phyloP scores from a whole-genome alignment of 1,140 invertebrate genomes.

The Druon quercuslanigerum region DNA sequence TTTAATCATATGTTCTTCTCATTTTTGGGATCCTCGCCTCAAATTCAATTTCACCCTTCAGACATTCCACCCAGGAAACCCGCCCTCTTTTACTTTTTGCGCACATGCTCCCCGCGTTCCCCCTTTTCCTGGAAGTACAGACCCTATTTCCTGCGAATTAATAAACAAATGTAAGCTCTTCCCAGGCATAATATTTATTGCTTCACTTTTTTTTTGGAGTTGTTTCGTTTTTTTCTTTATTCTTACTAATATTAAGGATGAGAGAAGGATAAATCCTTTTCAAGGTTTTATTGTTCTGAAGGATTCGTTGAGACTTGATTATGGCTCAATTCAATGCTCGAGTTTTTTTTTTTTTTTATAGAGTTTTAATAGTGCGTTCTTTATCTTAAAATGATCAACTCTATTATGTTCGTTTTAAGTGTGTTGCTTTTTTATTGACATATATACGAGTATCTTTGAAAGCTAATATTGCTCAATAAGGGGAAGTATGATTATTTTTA shows the following conservation, averaged over 20 bases:
- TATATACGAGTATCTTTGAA: too few relatives aligned
- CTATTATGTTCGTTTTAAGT: too few relatives aligned
- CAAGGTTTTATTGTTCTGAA: too few relatives aligned
- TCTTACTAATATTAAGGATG: neutral
- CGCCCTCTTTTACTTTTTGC: conserved; percentile 18
- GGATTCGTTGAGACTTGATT: neutral
- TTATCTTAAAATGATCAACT: too few relatives aligned
- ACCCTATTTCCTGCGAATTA: conserved; percentile 17
- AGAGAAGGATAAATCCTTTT: too few relatives aligned
- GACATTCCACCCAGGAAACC: neutral
- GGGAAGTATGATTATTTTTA: too few relatives aligned
- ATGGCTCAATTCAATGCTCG: neutral
- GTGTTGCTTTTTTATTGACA: too few relatives aligned
- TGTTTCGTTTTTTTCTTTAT: neutral
- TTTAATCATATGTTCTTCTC: neutral
- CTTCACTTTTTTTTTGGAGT: neutral
- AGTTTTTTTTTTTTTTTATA: too few relatives aligned
- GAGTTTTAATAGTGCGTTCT: too few relatives aligned
- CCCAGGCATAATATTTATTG: neutral
- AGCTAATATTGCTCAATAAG: too few relatives aligned
- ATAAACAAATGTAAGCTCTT: conserved; percentile 16
- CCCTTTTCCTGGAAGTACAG: conserved; percentile 9
- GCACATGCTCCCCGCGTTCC: conserved; percentile 19
- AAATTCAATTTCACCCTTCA: neutral
- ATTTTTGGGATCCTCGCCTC: neutral